Base-by-base conservation (phyloP, 2,888 invertebrate genomes). In the Tenthredo distinguenda region DNA sequence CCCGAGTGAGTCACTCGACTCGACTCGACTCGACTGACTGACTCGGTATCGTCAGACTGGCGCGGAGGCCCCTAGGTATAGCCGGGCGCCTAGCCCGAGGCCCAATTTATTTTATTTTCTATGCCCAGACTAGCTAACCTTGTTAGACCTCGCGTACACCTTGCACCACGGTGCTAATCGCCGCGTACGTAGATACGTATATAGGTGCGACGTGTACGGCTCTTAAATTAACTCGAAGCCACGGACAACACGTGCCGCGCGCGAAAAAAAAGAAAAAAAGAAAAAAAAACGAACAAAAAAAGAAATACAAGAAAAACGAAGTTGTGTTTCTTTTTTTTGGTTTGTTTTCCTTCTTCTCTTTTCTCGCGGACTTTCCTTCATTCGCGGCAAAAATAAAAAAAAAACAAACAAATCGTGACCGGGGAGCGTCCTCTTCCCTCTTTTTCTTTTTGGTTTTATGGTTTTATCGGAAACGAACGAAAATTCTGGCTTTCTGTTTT, bases 131-230 rank as follows among this genome's bases (percentile, higher is more conserved):
- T 88, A 88, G 88, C 91, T 92, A 92, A 92, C 89, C 90, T 91
- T 89, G 91, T 92, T 92, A 91, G 90, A 90, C 87, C 86, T 74
- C 47, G 76, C 86, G 85, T 87, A 90, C 90, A 89, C 88, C 90
- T 92, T 88, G 88, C 90, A 88, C 89, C 72, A 86, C 37, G 77
- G 71, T 88, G 91, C 87, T 91, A 91, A 92, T 91, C 91, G 87
- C 88, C 87, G 86, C 74, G 76, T 55, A 50, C n/a, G n/a, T 55
- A n/a, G 18, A 55, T n/a, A 7, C n/a, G 55, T n/a, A 55, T n/a
- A 47, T 47, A 47, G 9, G 43, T 43, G 9, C 12, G 12, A 50
- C 6, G n/a, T n/a, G 1, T n/a, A n/a, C 84, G 88, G 50, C 12
- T 40, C 37, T 72, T 76, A 76, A 79, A 79, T 79, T 79, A 34